phyloP scores from a whole-genome alignment of 2,888 invertebrate genomes.

The Pseudococcus viburni region DNA sequence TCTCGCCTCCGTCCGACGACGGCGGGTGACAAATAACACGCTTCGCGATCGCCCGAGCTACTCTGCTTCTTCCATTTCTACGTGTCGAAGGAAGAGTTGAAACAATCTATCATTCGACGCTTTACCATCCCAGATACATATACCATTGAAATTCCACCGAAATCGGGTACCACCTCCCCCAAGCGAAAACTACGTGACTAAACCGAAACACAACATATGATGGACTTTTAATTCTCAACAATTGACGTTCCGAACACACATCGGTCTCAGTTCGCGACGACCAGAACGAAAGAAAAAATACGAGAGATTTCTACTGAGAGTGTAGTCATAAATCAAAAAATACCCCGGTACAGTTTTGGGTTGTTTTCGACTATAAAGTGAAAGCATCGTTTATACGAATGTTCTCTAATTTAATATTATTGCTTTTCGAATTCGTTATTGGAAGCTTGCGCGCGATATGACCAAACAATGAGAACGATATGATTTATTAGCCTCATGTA shows the following conservation, averaged over 20 bases:
- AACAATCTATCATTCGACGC: slow-evolving; percentile 62
- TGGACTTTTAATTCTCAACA: slow-evolving; percentile 63
- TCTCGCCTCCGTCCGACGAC: neutral
- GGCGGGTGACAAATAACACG: slow-evolving; percentile 62
- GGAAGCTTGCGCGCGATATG: slow-evolving; percentile 25
- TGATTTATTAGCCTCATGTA: slow-evolving; percentile 46
- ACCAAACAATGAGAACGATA: slow-evolving; percentile 26
- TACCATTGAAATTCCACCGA: slow-evolving; percentile 2
- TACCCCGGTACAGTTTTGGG: slow-evolving; percentile 46
- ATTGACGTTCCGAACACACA: slow-evolving; percentile 4
- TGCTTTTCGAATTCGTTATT: slow-evolving; percentile 42
- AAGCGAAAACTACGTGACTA: slow-evolving; percentile 53
- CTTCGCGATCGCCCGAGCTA: neutral
- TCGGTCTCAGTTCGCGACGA: neutral
- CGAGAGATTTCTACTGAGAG: neutral
- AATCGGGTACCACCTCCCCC: neutral
- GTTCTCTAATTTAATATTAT: slow-evolving; percentile 55
- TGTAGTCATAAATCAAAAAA: slow-evolving; percentile 62
- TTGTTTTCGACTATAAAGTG: slow-evolving; percentile 28
- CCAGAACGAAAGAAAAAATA: slow-evolving; percentile 27
- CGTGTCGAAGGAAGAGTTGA: slow-evolving; percentile 65
- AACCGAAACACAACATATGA: slow-evolving; percentile 64
- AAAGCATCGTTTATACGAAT: slow-evolving; percentile 51
- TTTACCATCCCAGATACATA: neutral
- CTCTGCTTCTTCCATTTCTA: neutral